Evolutionary conservation across 2,113 vertebrate genomes (phyloP), one percentile per base, ranked within the genome.

Genomic region (Lota lota): DNA sequence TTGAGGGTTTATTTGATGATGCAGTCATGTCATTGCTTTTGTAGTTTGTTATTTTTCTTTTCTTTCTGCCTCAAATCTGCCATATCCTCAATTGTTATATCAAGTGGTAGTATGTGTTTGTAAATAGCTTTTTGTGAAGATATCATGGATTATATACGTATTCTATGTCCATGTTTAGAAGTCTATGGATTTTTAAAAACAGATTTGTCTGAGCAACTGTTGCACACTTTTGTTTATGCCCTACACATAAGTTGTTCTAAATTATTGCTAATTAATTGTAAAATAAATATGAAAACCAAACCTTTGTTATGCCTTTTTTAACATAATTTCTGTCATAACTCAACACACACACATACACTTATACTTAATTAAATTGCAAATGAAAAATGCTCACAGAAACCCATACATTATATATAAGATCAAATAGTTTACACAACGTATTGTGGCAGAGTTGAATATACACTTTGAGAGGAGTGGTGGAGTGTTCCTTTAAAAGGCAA

Each of bases 181-280:
- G 92, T 94, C 91, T 94, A 93, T 95, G 92, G 90, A 92, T 93
- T 95, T 89, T 89, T 79, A 70, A 40, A 16, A 75, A 92, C 93
- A 89, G 89, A 92, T 90, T 92, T 93, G 85, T 92, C 91, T 91
- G 91, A 93, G 91, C 83, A 87, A 88, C 90, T 93, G 92, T 94
- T 95, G 95, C 94, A 96, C 94, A 95, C 96, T 0, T 95, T 95
- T 77, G 88, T 96, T 95, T 94, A 94, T 83, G 95, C 95, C 97
- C 96, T 93, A 90, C 94, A 94, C 95, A 95, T 94, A 93, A 75
- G 94, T 94, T 94, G 94, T 96, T 93, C 92, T 97, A 97, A 98
- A 95, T 97, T 97, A 98, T 97, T 95, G 90, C 92, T 93, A 93
- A 94, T 94, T 93, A 95, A 89, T 92, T 92, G 87, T 89, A 94